Evolutionary conservation across 1,140 invertebrate genomes (phyloP), one percentile per base, ranked within the genome.

Genomic region (Lepidostoma basale): DNA sequence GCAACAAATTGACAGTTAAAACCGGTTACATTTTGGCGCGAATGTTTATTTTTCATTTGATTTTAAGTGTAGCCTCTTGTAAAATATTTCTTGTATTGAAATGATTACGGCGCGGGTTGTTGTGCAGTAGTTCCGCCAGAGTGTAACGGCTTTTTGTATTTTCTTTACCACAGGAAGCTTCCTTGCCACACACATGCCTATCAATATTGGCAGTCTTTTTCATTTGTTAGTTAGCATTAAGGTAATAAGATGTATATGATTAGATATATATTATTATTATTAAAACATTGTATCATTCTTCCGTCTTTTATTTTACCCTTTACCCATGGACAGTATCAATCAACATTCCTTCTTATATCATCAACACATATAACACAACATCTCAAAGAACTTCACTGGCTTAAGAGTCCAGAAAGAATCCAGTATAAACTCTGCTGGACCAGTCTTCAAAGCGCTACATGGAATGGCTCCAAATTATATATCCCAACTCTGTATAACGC

Each of bases 281-380:
- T 64, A 64, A 64, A 64, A 64, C 44, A 64, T 64, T 64, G 62
- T 64, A 64, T 64, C 62, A 64, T 64, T 64, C 22, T 39, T 18
- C 9, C 23, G 6, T n/a, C 12, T 56, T 62, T 62, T 25, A 14
- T 60, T 40, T 60, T n/a, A n/a, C n/a, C n/a, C n/a, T n/a, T n/a
- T n/a, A n/a, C n/a, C n/a, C n/a, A n/a, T n/a, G n/a, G n/a, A n/a
- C n/a, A n/a, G n/a, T n/a, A n/a, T n/a, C n/a, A n/a, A n/a, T n/a
- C n/a, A n/a, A n/a, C n/a, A n/a, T n/a, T n/a, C n/a, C n/a, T n/a
- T n/a, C n/a, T n/a, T n/a, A n/a, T n/a, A n/a, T n/a, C n/a, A n/a
- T n/a, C n/a, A n/a, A n/a, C n/a, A n/a, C n/a, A n/a, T n/a, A n/a
- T n/a, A n/a, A n/a, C n/a, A n/a, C n/a, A n/a, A n/a, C n/a, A n/a